Percentiles rank a stretch among this genome's conserved stretches.
Evolutionary conservation across 2,113 vertebrate genomes (phyloP).

Genomic region (Climacteris rufus): DNA sequence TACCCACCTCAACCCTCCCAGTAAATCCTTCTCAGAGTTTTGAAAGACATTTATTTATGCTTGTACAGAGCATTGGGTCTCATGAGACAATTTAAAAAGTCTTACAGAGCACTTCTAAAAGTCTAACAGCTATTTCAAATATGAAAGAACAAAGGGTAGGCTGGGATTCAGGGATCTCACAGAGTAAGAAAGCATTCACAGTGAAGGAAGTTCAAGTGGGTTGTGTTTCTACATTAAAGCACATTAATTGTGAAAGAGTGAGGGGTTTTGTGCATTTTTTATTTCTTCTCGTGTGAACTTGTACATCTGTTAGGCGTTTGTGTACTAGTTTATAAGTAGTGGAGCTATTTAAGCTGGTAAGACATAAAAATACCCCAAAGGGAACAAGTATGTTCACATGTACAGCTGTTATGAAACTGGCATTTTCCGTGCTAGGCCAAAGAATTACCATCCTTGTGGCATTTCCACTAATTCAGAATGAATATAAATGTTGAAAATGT

Average conservation of each 20-base stretch:
- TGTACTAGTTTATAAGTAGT: conserved; percentile 24
- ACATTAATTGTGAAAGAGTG: conserved; percentile 41
- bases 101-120: not conserved
- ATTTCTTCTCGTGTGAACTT: conserved; percentile 20
- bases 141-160: conserved; percentile 29
- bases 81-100: conserved; percentile 15
- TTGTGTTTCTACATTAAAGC: conserved; percentile 31
- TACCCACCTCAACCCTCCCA: not conserved
- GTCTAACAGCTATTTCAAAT: conserved; percentile 18
- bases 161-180: not conserved
- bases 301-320: conserved; percentile 49
- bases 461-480: not conserved
- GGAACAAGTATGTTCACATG: not conserved
- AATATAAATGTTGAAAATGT: conserved; percentile 2
- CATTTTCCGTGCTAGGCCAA: not conserved
- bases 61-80: not conserved
- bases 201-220: not conserved
- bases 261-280: not conserved
- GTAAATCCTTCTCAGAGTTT: not conserved
- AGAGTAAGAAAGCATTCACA: not conserved
- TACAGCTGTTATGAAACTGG: not conserved
- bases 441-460: not conserved
- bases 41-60: conserved; percentile 25
- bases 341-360: conserved; percentile 28
- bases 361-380: not conserved